phyloP scores from a whole-genome alignment of 2,113 vertebrate genomes.

The Lepus europaeus region DNA sequence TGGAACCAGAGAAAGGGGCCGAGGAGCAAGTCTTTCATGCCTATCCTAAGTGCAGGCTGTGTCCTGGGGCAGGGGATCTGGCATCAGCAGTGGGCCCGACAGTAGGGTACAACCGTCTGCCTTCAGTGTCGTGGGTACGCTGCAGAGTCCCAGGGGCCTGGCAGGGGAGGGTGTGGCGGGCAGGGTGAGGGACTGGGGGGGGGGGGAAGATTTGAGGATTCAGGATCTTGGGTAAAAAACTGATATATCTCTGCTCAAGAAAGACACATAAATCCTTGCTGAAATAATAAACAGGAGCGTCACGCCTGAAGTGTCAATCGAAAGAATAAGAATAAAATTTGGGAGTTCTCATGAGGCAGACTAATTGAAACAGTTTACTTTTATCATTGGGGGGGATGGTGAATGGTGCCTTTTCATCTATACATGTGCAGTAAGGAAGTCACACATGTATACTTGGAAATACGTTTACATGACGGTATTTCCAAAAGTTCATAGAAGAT shows the following conservation, averaged over 20 bases:
- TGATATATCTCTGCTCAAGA: not conserved
- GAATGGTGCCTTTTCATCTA: not conserved
- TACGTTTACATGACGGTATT: not conserved
- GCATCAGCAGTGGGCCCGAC: not conserved
- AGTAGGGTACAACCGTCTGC: not conserved
- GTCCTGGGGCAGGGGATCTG: not conserved
- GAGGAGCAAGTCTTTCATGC: not conserved
- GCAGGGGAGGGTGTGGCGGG: not conserved
- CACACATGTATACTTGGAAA: not conserved
- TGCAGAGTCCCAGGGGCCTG: not conserved
- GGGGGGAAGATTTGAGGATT: not conserved
- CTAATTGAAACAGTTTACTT: slow-evolving; percentile 58
- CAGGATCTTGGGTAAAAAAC: not conserved
- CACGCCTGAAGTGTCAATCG: not conserved
- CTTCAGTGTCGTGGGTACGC: not conserved
- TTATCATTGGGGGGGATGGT: slow-evolving; percentile 19
- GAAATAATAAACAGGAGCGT: not conserved
- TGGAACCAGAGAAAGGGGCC: not conserved
- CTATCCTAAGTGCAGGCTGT: not conserved
- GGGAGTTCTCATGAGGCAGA: slow-evolving; percentile 2
- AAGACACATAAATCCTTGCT: not conserved
- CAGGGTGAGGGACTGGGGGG: not conserved
- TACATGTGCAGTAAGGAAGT: not conserved
- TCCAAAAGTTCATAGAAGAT: no score
- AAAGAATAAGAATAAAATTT: slow-evolving; percentile 47